Conservation (phyloP, 1,140 invertebrate species). For the Episyrphus balteatus region DNA sequence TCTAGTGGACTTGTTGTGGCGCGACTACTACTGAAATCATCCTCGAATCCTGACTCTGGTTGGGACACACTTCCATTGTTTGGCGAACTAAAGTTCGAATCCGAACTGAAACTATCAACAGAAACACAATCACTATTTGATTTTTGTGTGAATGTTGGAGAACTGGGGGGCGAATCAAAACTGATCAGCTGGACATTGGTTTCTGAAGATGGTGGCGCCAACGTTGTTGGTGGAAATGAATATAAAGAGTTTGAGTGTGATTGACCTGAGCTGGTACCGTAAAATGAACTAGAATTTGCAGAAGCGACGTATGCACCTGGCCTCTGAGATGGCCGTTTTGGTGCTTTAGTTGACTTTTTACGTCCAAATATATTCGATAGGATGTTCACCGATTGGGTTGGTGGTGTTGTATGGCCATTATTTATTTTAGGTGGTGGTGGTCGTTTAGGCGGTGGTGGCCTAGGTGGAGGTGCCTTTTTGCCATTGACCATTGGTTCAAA, state of each 20-base stretch:
- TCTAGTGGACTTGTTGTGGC: slow-evolving; percentile 37
- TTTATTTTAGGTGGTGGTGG: slow-evolving; percentile 5
- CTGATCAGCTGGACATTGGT: slow-evolving; percentile 44
- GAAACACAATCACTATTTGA: slow-evolving; percentile 62
- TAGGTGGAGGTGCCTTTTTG: slow-evolving; percentile 30
- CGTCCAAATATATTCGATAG: slow-evolving; percentile 36
- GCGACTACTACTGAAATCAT: slow-evolving; percentile 53
- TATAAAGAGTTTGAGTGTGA: slow-evolving; percentile 2
- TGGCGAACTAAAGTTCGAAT: slow-evolving; percentile 42
- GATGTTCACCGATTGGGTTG: slow-evolving; percentile 38
- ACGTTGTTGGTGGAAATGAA: slow-evolving; percentile 1
- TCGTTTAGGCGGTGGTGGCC: slow-evolving; percentile 30
- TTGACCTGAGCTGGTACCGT: slow-evolving; percentile 27
- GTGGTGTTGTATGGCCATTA: slow-evolving; percentile 6
- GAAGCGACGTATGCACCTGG: slow-evolving; percentile 26
- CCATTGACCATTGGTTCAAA: slow-evolving; percentile 17
- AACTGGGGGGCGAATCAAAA: slow-evolving; percentile 54
- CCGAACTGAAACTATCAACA: slow-evolving; percentile 61
- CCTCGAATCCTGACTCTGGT: slow-evolving; percentile 62
- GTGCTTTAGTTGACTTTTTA: slow-evolving; percentile 18
- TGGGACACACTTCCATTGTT: slow-evolving; percentile 56
- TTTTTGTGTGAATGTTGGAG: slow-evolving; percentile 58
- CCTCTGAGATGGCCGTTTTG: slow-evolving; percentile 7
- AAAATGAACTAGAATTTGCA: slow-evolving; percentile 36
- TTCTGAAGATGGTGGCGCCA: neutral